Base-by-base conservation (phyloP, 2,888 invertebrate genomes). In the Spodoptera littoralis region DNA sequence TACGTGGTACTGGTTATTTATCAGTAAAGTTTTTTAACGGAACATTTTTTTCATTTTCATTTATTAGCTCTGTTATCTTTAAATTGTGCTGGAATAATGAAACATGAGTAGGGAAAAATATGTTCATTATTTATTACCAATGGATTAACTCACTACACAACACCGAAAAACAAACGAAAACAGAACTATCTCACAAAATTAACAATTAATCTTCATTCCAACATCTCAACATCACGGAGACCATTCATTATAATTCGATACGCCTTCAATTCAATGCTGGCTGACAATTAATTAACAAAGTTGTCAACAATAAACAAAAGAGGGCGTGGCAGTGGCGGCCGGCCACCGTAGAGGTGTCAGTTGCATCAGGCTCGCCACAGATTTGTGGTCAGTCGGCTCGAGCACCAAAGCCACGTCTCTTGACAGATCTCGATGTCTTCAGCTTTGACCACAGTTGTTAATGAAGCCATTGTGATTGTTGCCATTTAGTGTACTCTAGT, bases 381-480 rank as follows among this genome's bases (percentile, higher is more conserved):
- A 93, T 94, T 92, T 92, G 93, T 93, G 93, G 93, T 92, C 89
- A 86, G 84, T 78, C 75, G 77, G 83, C 78, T 80, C 80, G 79
- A 81, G 79, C 81, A 77, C 80, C 84, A 83, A 77, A 79, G 80
- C 82, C 76, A 74, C 81, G 82, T 82, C 84, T 82, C 85, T 84
- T 84, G 82, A 83, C 83, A 81, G 70, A 77, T 73, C 82, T 76
- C 73, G 73, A 81, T 83, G 86, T 85, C 88, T 87, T 89, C 81
- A 70, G 72, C 80, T 75, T 75, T 83, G 80, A 85, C 86, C 88
- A 67, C 85, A 72, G 78, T 85, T 86, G 88, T 88, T 88, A 90
- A 88, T 89, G 83, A 83, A 80, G 76, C 80, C 75, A 82, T 84
- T 84, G 77, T 80, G 49, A 77, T 73, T 62, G 51, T 62, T 54